phyloP scores from a whole-genome alignment of 2,113 vertebrate genomes.

The Lontra canadensis region DNA sequence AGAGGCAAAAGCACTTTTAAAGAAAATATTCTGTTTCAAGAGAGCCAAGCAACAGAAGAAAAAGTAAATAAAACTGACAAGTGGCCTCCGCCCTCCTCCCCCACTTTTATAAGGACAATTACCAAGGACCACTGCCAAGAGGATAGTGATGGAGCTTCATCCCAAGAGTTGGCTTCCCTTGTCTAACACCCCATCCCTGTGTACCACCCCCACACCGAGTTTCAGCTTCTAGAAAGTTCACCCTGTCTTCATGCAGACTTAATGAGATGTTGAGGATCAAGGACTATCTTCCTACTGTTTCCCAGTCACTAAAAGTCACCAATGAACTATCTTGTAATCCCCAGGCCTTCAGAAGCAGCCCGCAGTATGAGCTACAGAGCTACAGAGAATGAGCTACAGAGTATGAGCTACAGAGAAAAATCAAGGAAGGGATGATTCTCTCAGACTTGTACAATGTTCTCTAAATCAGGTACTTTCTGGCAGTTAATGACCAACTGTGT shows the following conservation, averaged over 20 bases:
- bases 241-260: neutral
- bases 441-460: neutral
- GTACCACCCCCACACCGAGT: neutral
- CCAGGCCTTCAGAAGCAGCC: neutral
- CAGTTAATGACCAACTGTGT: neutral
- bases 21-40: neutral
- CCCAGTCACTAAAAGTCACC: neutral
- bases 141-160: fast-evolving
- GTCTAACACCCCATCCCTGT: neutral
- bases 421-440: neutral
- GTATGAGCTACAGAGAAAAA: neutral
- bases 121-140: neutral
- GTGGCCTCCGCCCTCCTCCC: neutral
- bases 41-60: neutral
- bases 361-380: neutral
- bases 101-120: neutral
- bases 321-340: neutral
- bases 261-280: too few species aligned
- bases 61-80: neutral
- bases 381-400: too few species aligned
- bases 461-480: neutral
- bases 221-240: neutral
- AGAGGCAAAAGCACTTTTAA: neutral
- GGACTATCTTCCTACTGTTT: neutral
- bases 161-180: neutral